Base-by-base conservation (phyloP, 2,113 vertebrate genomes). In the Amphiprion ocellaris region DNA sequence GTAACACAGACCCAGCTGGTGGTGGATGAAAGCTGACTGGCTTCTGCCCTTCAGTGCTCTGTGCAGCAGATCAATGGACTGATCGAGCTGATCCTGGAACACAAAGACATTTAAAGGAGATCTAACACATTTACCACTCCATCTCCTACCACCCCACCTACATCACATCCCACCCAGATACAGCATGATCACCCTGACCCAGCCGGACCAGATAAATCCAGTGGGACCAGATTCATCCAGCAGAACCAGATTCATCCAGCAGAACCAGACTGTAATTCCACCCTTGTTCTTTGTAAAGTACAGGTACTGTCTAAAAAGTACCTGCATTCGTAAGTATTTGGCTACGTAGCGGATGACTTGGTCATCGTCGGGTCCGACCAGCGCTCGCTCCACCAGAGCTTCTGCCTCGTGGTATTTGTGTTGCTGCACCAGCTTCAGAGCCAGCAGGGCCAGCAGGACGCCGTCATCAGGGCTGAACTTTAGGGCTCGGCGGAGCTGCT, bases 1-100 rank as follows among this genome's bases (percentile, higher is more conserved):
- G 0, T 82, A 82, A 44, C 74, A 77, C 39, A 72, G 16, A 11
- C 47, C 74, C 11, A 82, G 62, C 58, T 77, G 68, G 0, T 82
- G 62, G 0, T 72, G 68, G 62, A 62, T 49, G 37, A 82, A 82
- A 23, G 30, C 9, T n/a, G 80, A 67, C 0, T 59, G 37, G 2
- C 10, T 64, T 44, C 17, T 16, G 60, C 10, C 72, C 28, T 24
- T 1, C 61, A 77, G 44, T 1, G 30, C 28, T 19, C 11, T 16
- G 37, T 28, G 1, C 68, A 82, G 41, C 49, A 82, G 39, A n/a
- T 24, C 21, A 0, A 82, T 72, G 17, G 74, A 15, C 19, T 3
- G 23, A 9, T 71, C 24, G 2, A 9, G 0, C 4, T 66, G n/a
- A 10, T 0, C 37, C 79, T 82, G 54, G 12, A 21, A 23, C 23